Evolutionary conservation across 2,888 invertebrate species (phyloP).

Genomic region (Apotomis turbidana): DNA sequence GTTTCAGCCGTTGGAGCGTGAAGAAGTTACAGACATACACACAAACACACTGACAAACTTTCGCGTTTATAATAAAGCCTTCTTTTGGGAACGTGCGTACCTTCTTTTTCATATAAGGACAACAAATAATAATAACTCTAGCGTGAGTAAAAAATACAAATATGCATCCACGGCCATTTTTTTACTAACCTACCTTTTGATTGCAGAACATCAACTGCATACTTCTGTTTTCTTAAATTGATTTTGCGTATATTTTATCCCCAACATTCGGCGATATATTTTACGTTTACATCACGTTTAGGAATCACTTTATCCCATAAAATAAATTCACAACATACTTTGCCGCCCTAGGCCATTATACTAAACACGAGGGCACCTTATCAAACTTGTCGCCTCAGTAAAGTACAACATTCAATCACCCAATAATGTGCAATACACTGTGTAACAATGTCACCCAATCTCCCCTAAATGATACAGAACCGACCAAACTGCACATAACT

Average conservation of each 20-base stretch:
- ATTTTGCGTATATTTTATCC: neutral
- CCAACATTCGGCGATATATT: neutral
- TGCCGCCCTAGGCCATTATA: constrained; percentile 54
- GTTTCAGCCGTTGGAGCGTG: too few relatives aligned
- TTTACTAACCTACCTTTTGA: too few relatives aligned
- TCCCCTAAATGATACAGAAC: constrained; percentile 58
- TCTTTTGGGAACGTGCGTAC: too few relatives aligned
- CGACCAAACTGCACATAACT: constrained; percentile 45
- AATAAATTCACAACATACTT: constrained; percentile 35
- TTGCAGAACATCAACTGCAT: too few relatives aligned
- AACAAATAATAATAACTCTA: too few relatives aligned
- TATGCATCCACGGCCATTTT: too few relatives aligned
- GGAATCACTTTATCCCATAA: constrained; percentile 33
- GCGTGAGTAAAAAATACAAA: too few relatives aligned
- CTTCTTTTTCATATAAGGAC: too few relatives aligned
- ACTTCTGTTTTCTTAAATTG: neutral
- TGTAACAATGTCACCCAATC: constrained; percentile 79
- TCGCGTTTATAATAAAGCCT: too few relatives aligned
- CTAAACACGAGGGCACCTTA: constrained; percentile 72
- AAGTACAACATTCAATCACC: constrained; percentile 81
- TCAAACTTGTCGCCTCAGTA: constrained; percentile 76
- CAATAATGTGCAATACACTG: constrained; percentile 83
- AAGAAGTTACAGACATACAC: too few relatives aligned
- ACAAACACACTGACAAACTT: too few relatives aligned
- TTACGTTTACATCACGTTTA: constrained; percentile 16